Conservation (phyloP, 2,888 invertebrate genomes). For the Perizoma flavofasciatum region DNA sequence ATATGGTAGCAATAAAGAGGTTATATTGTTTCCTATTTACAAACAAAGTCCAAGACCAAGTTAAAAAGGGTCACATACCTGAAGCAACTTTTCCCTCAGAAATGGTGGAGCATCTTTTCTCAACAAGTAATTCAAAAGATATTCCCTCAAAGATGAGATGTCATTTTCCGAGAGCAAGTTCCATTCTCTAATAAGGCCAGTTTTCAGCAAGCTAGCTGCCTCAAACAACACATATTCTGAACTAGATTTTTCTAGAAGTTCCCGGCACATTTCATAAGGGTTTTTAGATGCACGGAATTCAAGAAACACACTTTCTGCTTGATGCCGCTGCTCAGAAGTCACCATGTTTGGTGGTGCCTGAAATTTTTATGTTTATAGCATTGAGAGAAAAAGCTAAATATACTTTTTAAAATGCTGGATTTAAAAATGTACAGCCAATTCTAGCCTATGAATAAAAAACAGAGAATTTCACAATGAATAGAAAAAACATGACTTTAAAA, state of each 20-base stretch:
- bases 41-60: too few species aligned
- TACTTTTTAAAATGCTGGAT: too few species aligned
- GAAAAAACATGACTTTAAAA: too few species aligned
- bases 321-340: conserved; percentile 89
- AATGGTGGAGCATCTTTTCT: conserved; percentile 88
- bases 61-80: conserved; percentile 65
- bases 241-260: conserved; percentile 89
- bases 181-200: conserved; percentile 94
- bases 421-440: too few species aligned
- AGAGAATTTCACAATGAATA: too few species aligned
- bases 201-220: conserved; percentile 91
- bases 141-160: conserved; percentile 88
- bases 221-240: conserved; percentile 94
- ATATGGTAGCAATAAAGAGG: too few species aligned
- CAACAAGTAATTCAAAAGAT: conserved; percentile 90
- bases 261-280: conserved; percentile 91
- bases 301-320: conserved; percentile 92
- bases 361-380: conserved; percentile 3
- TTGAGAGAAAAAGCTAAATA: too few species aligned
- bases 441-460: too few species aligned
- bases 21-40: too few species aligned
- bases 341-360: conserved; percentile 92
- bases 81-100: conserved; percentile 88
- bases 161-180: conserved; percentile 86
- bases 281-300: conserved; percentile 92